Base-by-base conservation (phyloP, 1,140 invertebrate species). In the Phortica variegata region DNA sequence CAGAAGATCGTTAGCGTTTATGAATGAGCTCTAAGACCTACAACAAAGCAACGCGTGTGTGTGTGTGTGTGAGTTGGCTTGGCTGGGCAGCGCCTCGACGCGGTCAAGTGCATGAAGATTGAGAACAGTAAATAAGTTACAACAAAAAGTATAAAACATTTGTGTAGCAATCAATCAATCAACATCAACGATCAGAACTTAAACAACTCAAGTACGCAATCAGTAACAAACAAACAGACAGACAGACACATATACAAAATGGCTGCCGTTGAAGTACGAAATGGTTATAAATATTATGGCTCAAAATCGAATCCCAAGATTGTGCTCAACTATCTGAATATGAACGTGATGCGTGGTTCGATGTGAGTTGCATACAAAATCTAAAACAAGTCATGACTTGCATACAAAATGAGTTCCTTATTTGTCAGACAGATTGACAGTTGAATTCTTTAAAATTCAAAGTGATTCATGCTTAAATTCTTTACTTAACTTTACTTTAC, bases 271-370 rank as follows among this genome's bases (percentile, higher is more conserved):
- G 73, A 82, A 45, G 80, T 83, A 26, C 76, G 77, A 43, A 75
- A 77, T 34, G 82, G 81, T 26, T 80, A 75, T 73, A 83, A 83
- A 66, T 78, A 77, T 61, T 83, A 83, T 73, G 81, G 81, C 42
- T 71, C 75, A 51, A 72, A 76, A 61, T 65, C 58, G 38, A 76
- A 77, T 53, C 77, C 76, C 7, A 82, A 81, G 55, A 77, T 80
- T 26, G 78, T 83, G 31, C 76, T 83, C 10, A 76, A 77, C 36
- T 70, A 81, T 55, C 61, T 83, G 49, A 78, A 82, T 53, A 81
- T 83, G 81, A 80, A 77, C 38, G 81, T 83, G 17, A 78, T 80
- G 58, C 79, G 75, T 45, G 81, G 82, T 44, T 80, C 78, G 39
- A 83, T 83, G 82, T 83, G 66, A 81, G 80, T 79, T 54, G 50